Percentiles rank a stretch among this genome's conserved stretches.
These are phyloP conservation scores for Pao palembangensis DNA, from an alignment of 2,113 vertebrate species.

Conservation along the genomic window DNA sequence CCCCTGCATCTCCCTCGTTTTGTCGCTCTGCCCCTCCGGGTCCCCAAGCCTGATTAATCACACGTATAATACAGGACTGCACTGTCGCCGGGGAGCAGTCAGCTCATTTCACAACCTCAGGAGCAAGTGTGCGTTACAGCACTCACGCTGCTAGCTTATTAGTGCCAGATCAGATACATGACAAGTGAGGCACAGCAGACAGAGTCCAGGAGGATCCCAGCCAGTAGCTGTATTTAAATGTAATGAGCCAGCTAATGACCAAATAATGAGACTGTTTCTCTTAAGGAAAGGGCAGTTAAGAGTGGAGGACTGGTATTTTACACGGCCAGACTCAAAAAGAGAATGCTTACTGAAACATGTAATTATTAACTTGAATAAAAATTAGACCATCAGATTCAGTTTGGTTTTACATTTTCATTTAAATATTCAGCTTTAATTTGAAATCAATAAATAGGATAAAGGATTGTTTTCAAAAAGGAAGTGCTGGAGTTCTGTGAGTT, in stretches of 20 bases:
- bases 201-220: conserved; percentile 54
- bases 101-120: conserved; percentile 58
- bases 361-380: conserved; percentile 6
- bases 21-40: conserved; percentile 19
- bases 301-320: conserved; percentile 23
- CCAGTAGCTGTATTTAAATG: conserved; percentile 58
- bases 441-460: conserved; percentile 5
- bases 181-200: conserved; percentile 55
- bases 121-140: conserved; percentile 64
- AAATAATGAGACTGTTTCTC: conserved; percentile 68
- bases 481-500: conserved; percentile 35
- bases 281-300: conserved; percentile 25
- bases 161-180: conserved; percentile 63
- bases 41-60: conserved; percentile 69
- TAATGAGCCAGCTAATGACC: conserved; percentile 72
- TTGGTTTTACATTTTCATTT: neutral
- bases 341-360: neutral
- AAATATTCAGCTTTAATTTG: conserved; percentile 12
- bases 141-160: conserved; percentile 64
- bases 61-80: conserved; percentile 54
- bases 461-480: conserved; percentile 35
- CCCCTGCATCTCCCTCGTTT: conserved; percentile 20
- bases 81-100: conserved; percentile 57
- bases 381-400: neutral
- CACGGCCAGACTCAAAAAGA: conserved; percentile 3